Conservation (phyloP, 1,140 invertebrate genomes). For the Protaetia brevitarsis region DNA sequence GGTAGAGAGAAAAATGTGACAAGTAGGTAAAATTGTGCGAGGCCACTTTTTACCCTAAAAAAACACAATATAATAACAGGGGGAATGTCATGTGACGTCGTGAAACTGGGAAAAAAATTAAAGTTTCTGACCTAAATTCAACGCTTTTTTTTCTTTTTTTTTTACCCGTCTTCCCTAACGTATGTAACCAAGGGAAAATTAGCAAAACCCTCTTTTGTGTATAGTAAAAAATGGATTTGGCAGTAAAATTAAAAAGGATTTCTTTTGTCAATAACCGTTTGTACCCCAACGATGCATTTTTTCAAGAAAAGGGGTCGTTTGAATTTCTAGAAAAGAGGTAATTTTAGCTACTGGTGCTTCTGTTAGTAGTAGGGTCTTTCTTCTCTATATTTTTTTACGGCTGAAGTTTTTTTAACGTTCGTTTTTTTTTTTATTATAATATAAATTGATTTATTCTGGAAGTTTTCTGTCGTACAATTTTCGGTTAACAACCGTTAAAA, state of each 20-base stretch:
- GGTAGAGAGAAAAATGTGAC: neutral
- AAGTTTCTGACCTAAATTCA: neutral
- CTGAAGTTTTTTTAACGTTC: constrained; percentile 13
- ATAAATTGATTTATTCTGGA: constrained; percentile 10
- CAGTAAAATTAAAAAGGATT: neutral
- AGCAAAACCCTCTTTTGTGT: neutral
- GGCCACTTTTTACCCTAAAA: neutral
- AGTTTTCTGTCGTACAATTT: neutral
- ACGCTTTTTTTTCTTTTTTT: neutral
- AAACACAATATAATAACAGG: neutral
- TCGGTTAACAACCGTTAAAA: constrained; percentile 12
- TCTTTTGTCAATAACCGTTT: neutral
- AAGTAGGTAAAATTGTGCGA: constrained; percentile 9
- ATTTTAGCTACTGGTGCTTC: neutral
- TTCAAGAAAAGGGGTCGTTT: neutral
- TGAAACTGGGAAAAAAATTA: neutral
- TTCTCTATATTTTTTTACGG: neutral
- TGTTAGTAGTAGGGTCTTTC: neutral
- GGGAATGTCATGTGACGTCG: neutral
- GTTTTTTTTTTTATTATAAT: neutral
- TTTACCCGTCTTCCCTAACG: neutral
- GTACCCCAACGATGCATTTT: neutral
- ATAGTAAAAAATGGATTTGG: neutral
- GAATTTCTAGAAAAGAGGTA: constrained; percentile 14
- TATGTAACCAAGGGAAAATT: neutral